A percentile compares a stretch with the other conserved stretches of the same genome.
Conservation (phyloP, 2,113 vertebrate genomes). For the Salvator merianae region DNA sequence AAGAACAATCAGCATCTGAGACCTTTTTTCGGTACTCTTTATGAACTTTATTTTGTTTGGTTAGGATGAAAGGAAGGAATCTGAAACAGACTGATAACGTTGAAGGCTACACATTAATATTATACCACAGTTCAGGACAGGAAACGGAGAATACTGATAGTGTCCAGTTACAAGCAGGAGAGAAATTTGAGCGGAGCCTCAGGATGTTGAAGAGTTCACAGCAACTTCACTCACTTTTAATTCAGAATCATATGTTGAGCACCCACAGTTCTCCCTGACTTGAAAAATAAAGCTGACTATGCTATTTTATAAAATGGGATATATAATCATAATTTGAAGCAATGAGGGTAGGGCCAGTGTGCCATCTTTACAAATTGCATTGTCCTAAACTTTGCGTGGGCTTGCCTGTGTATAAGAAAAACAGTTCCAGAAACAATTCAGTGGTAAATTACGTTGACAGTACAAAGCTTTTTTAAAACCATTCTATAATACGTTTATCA, state of each 20-base stretch:
- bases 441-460: background rate
- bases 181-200: background rate
- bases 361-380: background rate
- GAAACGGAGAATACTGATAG: conserved; percentile 20
- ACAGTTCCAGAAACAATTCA: background rate
- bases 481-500: background rate
- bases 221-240: background rate
- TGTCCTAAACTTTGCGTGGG: background rate
- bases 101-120: conserved; percentile 26
- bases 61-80: background rate
- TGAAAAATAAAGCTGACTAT: background rate
- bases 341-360: background rate
- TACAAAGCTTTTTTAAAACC: background rate
- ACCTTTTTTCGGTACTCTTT: too few species aligned
- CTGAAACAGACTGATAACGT: conserved; percentile 5
- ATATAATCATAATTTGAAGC: background rate
- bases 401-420: background rate
- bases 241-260: conserved; percentile 23
- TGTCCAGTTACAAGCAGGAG: conserved; percentile 35
- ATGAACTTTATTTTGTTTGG: background rate
- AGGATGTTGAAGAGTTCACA: conserved; percentile 13
- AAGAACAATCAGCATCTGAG: fast-evolving
- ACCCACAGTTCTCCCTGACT: background rate
- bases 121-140: conserved; percentile 34
- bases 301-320: background rate